Evolutionary conservation across 2,888 invertebrate genomes (phyloP), one percentile per base, ranked within the genome.

Genomic region (Falcaria lacertinaria): DNA sequence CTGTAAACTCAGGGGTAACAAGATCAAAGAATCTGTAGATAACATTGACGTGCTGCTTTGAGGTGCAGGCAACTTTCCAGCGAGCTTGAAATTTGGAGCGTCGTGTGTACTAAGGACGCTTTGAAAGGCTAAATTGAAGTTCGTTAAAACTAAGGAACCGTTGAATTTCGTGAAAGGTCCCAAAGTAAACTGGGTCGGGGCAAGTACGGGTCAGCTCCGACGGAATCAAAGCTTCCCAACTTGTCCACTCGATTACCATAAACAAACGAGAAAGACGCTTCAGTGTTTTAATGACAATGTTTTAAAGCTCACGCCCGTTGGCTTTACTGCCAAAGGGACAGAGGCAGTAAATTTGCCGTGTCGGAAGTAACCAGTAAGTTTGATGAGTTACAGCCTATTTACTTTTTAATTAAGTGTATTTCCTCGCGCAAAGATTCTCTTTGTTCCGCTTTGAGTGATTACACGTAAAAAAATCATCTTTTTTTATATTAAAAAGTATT

Each of bases 211-310:
- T 65, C 69, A 61, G 60, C 63, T 69, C 69, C 62, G 45, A 52
- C 63, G 66, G 66, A 87, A 86, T 85, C 83, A 85, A 83, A 84
- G 84, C 77, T 69, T 69, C 64, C 64, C 69, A 84, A 84, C 79
- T 86, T 82, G 82, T 82, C 83, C 80, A 79, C 80, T 78, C 74
- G 70, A 87, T 88, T 87, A 77, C 70, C 88, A 88, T 87, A 87
- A 80, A 82, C 86, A 87, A 87, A 87, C 88, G 70, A 71, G 76
- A 69, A 81, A 80, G 84, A 78, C 77, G 74, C 76, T 76, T 50
- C 75, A 59, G 69, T 74, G 79, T 80, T 84, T 83, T 80, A 83
- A 85, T 84, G 78, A 81, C 74, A 77, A 69, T 67, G 74, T 82
- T 82, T 79, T 74, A 75, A 76, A 74, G 74, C 72, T 71, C 64